Base-by-base conservation (phyloP, 2,797 vertebrate species). In the Craterocephalus amniculus region DNA sequence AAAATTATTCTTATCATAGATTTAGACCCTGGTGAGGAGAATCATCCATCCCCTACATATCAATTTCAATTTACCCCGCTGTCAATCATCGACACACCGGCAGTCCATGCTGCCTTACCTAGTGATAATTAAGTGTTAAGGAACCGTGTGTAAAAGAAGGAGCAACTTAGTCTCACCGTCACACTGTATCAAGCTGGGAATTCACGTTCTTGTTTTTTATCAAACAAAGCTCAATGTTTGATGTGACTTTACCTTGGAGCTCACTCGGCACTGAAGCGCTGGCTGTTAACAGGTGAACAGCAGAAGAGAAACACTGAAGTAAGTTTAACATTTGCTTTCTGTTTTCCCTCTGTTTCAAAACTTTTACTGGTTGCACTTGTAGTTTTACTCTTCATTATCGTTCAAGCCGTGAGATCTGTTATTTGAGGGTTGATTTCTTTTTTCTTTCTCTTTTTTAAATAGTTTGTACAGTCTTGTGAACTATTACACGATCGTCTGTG, bases 11-110 rank as follows among this genome's bases (percentile, higher is more conserved):
- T 0, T 55, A 29, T 59, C 38, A 35, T 59, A 0, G 4, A 49
- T 14, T 10, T 3, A 24, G 10, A 6, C 8, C 51, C 13, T 58
- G n/a, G 1, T 26, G 4, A 0, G 18, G 1, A 6, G 11, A 29
- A 68, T 2, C 16, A 10, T 0, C 9, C 40, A 14, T 75, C 90
- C 92, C 91, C 79, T 56, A 48, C 22, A n/a, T 40, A 69, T 76
- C 34, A 40, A 65, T 67, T 81, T 88, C 16, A 57, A 52, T 68
- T 79, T 26, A 61, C 78, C 90, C 72, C 36, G 76, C 89, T 95
- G 94, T 93, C 94, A 94, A 92, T 95, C 94, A 94, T 2, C 9
- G 8, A 13, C 60, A 64, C 76, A 73, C 78, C 85, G 86, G 83
- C 78, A 48, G 82, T 88, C 78, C 87, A 34, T 83, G 36, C 77